These are phyloP conservation scores for Rotaria macrura DNA, from an alignment of 2,888 invertebrate species.

Conservation along the genomic window DNA sequence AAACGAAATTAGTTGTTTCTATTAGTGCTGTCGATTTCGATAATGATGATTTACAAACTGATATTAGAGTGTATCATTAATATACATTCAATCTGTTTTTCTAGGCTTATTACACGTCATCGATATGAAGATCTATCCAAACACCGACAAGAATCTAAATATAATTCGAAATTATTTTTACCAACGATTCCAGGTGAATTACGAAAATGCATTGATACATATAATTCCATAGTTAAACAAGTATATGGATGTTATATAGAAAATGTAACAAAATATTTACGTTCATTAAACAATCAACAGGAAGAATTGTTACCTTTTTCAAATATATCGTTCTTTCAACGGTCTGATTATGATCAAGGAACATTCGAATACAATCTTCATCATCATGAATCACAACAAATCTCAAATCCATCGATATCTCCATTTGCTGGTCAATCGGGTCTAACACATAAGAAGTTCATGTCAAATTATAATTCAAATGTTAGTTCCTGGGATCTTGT, in stretches of 20 bases:
- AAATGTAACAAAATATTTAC: not conserved
- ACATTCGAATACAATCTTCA: constrained; percentile 9
- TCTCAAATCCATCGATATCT: not conserved
- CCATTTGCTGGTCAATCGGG: constrained; percentile 23
- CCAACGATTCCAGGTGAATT: not conserved
- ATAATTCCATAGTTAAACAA: not conserved
- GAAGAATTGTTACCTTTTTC: not conserved
- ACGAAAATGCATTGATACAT: not conserved
- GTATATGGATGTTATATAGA: not conserved
- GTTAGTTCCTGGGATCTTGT: not conserved
- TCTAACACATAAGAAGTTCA: not conserved
- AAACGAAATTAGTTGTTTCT: too few species aligned
- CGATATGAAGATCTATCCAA: not conserved
- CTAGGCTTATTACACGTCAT: not conserved
- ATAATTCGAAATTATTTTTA: not conserved
- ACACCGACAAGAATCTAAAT: not conserved
- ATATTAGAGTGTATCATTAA: too few species aligned
- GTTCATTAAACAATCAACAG: not conserved
- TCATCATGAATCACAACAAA: not conserved
- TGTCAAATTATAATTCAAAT: not conserved
- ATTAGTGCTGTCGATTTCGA: too few species aligned
- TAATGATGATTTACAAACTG: too few species aligned
- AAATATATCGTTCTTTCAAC: not conserved
- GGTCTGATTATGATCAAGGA: not conserved
- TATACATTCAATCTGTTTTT: too few species aligned